Conservation (phyloP, 2,888 invertebrate species). For the Drosophila prolongata region DNA sequence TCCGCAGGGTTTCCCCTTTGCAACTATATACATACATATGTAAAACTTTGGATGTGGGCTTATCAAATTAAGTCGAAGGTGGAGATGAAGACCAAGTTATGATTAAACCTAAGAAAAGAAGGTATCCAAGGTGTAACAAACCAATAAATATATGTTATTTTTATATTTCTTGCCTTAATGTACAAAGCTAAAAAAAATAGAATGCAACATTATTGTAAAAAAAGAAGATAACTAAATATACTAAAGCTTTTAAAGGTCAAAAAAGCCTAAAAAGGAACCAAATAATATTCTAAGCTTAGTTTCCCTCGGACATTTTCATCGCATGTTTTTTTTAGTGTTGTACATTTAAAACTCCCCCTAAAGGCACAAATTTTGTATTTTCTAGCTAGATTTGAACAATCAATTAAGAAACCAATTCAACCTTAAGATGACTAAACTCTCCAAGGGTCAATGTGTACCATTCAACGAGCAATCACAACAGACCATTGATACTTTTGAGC, state of each 20-base stretch:
- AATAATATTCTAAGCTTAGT: not conserved
- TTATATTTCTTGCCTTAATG: too few species aligned
- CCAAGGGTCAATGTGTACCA: constrained; percentile 46
- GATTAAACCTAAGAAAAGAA: not conserved
- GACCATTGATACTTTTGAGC: constrained; percentile 27
- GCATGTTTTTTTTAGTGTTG: not conserved
- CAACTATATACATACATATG: constrained; percentile 13
- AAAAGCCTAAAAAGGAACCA: too few species aligned
- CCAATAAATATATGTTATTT: too few species aligned
- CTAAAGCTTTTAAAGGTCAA: too few species aligned
- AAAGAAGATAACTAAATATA: too few species aligned
- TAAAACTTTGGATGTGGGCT: constrained; percentile 12
- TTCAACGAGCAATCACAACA: constrained; percentile 29
- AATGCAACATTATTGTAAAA: too few species aligned
- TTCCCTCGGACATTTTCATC: not conserved
- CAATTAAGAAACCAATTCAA: constrained; percentile 29
- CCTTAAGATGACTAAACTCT: constrained; percentile 35
- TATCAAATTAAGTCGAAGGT: constrained; percentile 17
- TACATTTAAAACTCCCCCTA: not conserved
- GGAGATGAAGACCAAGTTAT: not conserved
- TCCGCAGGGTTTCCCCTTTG: not conserved
- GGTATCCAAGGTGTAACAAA: not conserved
- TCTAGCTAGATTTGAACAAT: constrained; percentile 5
- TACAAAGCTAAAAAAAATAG: too few species aligned
- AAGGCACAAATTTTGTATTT: not conserved